phyloP scores from a whole-genome alignment of 2,113 vertebrate genomes.

The Phasianus colchicus region DNA sequence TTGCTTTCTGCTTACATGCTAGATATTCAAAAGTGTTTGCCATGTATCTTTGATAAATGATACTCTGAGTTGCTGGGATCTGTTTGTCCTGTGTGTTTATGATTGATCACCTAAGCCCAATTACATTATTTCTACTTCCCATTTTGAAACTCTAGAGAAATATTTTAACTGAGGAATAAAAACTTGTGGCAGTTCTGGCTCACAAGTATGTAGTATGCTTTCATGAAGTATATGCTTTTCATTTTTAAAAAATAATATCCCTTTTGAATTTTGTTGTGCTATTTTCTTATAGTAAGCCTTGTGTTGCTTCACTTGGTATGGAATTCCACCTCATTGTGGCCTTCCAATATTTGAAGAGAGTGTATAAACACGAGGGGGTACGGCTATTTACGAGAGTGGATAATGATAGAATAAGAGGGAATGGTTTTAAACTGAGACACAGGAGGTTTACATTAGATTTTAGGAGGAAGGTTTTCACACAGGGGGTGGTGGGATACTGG shows the following conservation, averaged over 20 bases:
- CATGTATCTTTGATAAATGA: neutral
- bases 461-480: too few species aligned
- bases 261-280: neutral
- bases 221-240: neutral
- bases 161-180: neutral
- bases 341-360: too few species aligned
- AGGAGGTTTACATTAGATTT: too few species aligned
- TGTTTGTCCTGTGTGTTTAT: neutral
- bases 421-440: too few species aligned
- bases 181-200: neutral
- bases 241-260: neutral
- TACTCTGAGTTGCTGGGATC: neutral
- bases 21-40: neutral
- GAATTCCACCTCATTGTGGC: neutral
- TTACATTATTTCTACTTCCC: neutral
- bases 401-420: too few species aligned
- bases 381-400: too few species aligned
- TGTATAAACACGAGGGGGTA: too few species aligned
- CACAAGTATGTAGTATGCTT: neutral
- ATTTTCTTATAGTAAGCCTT: neutral
- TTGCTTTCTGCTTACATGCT: neutral
- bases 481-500: too few species aligned
- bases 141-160: neutral
- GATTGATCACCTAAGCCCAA: neutral
- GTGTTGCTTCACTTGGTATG: neutral